A percentile compares a stretch with the other conserved stretches of the same genome.
Conservation (phyloP, 2,888 invertebrate genomes). For the Hyposoter dolosus region DNA sequence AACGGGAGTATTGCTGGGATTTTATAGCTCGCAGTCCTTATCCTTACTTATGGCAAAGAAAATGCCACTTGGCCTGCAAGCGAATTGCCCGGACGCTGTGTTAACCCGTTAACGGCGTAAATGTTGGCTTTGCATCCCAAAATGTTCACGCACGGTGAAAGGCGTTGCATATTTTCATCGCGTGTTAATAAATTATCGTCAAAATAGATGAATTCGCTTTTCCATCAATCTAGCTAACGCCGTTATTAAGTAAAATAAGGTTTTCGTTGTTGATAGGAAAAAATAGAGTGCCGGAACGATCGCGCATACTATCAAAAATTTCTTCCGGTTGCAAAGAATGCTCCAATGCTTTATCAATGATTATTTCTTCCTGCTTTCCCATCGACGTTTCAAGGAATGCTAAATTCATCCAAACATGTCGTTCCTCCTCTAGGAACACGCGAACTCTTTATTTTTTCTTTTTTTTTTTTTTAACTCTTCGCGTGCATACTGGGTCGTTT, state of each 20-base stretch:
- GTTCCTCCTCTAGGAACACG: neutral
- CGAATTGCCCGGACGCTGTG: neutral
- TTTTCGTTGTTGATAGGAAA: neutral
- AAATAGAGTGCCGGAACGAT: neutral
- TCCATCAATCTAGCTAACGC: neutral
- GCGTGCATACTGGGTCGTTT: no score
- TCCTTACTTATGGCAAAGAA: constrained; percentile 56
- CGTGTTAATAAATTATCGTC: neutral
- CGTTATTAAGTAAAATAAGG: neutral
- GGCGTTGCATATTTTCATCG: neutral
- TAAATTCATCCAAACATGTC: neutral
- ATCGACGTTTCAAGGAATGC: neutral
- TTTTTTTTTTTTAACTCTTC: neutral
- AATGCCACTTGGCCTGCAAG: constrained; percentile 39
- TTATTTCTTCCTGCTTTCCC: neutral
- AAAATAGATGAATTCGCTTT: neutral
- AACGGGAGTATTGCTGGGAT: constrained; percentile 14
- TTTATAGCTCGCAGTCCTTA: constrained; percentile 23
- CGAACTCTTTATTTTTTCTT: neutral
- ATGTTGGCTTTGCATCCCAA: neutral
- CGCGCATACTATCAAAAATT: neutral
- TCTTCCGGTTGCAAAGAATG: neutral
- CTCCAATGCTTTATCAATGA: neutral
- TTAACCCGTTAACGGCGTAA: neutral
- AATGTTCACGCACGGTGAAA: constrained; percentile 5